Conservation (phyloP, 2,888 invertebrate genomes). For the Macrosiphum euphorbiae region DNA sequence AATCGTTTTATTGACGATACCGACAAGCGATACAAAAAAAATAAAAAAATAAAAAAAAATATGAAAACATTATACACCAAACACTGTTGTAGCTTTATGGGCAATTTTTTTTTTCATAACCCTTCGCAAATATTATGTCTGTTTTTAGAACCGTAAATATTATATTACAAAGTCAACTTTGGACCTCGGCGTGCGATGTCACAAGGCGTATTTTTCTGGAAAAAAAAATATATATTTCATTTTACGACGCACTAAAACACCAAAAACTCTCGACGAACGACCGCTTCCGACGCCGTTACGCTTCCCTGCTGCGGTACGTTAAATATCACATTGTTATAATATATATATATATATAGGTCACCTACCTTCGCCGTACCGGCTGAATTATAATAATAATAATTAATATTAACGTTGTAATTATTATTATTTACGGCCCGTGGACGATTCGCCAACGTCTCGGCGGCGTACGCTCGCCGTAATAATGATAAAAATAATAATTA, state of each 20-base stretch:
- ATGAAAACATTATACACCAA: neutral
- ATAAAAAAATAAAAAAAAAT: neutral
- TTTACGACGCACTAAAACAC: conserved; percentile 18
- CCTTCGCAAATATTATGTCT: neutral
- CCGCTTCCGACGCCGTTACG: neutral
- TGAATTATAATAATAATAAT: conserved; percentile 10
- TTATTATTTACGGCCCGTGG: neutral
- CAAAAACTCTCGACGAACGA: neutral
- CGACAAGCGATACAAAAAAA: neutral
- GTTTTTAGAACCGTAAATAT: neutral
- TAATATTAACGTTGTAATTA: conserved; percentile 1
- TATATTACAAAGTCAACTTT: conserved; percentile 11
- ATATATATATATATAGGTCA: neutral
- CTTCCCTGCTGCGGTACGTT: neutral
- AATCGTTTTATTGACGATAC: neutral
- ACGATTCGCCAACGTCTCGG: neutral
- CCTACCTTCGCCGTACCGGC: neutral
- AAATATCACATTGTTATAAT: neutral
- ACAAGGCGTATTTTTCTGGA: neutral
- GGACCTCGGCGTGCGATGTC: neutral
- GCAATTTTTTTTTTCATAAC: neutral
- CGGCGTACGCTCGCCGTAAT: neutral
- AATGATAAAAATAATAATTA: neutral
- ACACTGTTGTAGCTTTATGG: neutral
- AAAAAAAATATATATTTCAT: neutral